Evolutionary conservation across 2,888 invertebrate species (phyloP), one percentile per base, ranked within the genome.

Genomic region (Ceramica pisi): DNA sequence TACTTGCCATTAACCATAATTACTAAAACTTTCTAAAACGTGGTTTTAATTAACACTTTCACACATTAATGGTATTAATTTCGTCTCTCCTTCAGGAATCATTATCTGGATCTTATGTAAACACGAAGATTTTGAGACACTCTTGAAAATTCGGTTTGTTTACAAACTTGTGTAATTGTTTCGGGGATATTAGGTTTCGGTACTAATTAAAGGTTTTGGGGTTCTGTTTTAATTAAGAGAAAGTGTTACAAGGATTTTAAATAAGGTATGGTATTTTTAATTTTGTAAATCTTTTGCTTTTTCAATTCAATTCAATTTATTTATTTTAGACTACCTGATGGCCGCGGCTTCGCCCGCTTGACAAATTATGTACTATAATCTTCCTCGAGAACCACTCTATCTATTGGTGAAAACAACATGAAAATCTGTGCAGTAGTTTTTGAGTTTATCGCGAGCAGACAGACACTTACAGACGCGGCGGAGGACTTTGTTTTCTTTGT

Each of bases 141-240:
- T 77, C 72, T 67, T 51, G 56, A 31, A 64, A 77, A 64, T 77
- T 67, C 23, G 10, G 46, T 68, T 56, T 68, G 82, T 59, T 68
- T 63, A 62, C 64, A 53, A 80, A 78, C 61, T 80, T 77, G 53
- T 77, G 61, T 77, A 72, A 81, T 77, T 79, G 72, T 81, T 79
- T 59, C 44, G 55, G 41, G 38, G 72, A 63, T 78, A 78, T 80
- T 67, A 72, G 65, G 65, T 80, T 80, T 63, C 65, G 10, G 53
- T 62, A 55, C 41, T 53, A 76, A 76, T 81, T 72, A 72, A 62
- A 67, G 46, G 67, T 67, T 63, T 57, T 50, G 71, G 35, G 57
- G 64, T 55, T 67, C 64, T 38, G 56, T 65, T 71, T 51, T 65
- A 65, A 62, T 76, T 69, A 71, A 50, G 48, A 48, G 46, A 63